phyloP scores from a whole-genome alignment of 2,797 vertebrate species.

The Pangasius sanitwongsei region DNA sequence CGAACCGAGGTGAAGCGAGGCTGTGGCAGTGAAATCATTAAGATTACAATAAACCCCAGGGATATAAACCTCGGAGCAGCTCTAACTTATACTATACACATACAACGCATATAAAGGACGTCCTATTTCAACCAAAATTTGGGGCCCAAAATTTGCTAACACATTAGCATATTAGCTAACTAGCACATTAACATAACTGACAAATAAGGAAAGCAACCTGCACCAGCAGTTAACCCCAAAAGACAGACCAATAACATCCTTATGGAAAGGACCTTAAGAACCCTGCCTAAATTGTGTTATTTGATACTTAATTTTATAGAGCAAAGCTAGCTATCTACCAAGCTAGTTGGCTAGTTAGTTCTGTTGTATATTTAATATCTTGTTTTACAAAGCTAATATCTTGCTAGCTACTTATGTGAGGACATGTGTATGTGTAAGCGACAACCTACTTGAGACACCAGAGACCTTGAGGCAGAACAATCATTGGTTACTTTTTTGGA shows the following conservation, averaged over 20 bases:
- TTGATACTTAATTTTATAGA: neutral
- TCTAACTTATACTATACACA: neutral
- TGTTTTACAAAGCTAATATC: neutral
- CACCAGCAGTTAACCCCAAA: too few relatives aligned
- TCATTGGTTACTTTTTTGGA: neutral
- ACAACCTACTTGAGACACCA: neutral
- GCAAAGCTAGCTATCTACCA: too few relatives aligned
- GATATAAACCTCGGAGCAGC: neutral
- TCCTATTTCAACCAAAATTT: neutral
- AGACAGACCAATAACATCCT: neutral
- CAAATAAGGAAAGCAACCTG: neutral
- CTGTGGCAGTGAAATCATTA: constrained; percentile 18
- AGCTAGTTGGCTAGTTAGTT: neutral
- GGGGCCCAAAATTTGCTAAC: neutral
- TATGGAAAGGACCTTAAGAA: neutral
- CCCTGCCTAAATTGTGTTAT: neutral
- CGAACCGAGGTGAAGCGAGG: neutral
- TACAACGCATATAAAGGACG: neutral
- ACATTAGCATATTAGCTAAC: neutral
- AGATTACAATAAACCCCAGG: constrained; percentile 27
- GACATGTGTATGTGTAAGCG: neutral
- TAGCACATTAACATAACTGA: neutral
- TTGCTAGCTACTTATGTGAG: neutral
- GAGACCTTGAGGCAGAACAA: neutral
- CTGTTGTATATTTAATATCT: too few relatives aligned